Percentiles rank a stretch among this genome's conserved stretches.
Evolutionary conservation across 2,797 vertebrate genomes (phyloP).

Genomic region (Chelidonichthys spinosus): DNA sequence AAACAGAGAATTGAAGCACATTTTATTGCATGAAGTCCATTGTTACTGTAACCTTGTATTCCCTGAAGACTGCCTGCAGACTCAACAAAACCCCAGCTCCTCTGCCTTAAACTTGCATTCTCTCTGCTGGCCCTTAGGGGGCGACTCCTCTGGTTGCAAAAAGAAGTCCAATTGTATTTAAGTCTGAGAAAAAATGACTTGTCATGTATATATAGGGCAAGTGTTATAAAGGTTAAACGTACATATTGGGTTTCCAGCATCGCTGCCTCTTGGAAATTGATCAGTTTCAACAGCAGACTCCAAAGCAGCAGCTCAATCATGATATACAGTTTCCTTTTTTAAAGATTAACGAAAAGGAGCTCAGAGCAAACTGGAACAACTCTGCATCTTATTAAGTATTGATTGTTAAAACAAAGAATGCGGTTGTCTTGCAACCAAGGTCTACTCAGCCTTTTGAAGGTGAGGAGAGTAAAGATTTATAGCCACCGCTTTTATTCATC

Average conservation of each 20-base stretch:
- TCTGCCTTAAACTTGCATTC: no score
- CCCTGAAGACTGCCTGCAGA: not conserved
- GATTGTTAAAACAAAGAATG: constrained; percentile 34
- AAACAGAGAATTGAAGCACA: not conserved
- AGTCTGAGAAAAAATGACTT: no score
- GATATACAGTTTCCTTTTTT: constrained; percentile 21
- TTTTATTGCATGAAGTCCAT: not conserved
- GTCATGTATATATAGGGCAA: no score
- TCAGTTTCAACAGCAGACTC: constrained; percentile 45
- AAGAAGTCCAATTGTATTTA: no score
- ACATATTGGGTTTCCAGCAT: constrained; percentile 31
- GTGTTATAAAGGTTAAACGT: no score
- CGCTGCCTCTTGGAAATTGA: constrained; percentile 31
- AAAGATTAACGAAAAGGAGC: constrained; percentile 21
- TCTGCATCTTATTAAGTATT: constrained; percentile 31
- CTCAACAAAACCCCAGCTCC: no score
- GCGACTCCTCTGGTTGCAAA: no score
- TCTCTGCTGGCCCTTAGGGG: no score
- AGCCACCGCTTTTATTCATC: constrained; percentile 32
- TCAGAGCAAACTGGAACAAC: constrained; percentile 29
- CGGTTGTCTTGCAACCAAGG: constrained; percentile 11
- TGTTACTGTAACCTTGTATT: not conserved
- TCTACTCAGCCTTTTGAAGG: constrained; percentile 8
- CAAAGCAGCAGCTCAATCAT: constrained; percentile 8
- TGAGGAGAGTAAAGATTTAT: constrained; percentile 24